These are phyloP conservation scores for Linyphia triangularis DNA, from an alignment of 2,888 invertebrate genomes.

Conservation along the genomic window DNA sequence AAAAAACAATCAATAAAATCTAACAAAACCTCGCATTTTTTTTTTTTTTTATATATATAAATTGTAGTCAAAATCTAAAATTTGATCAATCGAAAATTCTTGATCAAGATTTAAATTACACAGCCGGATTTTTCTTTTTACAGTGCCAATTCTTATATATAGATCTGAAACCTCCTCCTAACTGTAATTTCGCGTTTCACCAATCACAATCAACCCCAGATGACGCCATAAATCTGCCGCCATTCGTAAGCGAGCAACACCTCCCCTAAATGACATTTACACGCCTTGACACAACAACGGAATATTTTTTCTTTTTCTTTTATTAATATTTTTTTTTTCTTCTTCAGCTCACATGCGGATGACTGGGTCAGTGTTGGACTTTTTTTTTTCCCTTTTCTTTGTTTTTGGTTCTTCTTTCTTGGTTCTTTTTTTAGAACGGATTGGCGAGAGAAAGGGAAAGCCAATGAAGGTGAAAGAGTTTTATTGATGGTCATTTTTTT, in stretches of 20 bases:
- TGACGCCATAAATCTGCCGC: background rate
- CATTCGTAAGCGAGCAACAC: background rate
- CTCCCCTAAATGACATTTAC: background rate
- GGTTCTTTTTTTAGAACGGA: background rate
- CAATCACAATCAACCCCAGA: background rate
- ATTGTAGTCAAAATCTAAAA: no score
- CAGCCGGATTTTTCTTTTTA: no score
- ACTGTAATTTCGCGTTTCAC: background rate
- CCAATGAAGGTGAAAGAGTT: background rate
- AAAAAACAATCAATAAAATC: no score
- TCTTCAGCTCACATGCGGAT: background rate
- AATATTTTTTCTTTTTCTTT: background rate
- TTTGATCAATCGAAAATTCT: no score
- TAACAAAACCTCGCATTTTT: no score
- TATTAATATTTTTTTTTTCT: background rate
- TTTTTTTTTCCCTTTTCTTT: background rate
- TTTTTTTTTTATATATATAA: no score
- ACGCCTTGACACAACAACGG: background rate
- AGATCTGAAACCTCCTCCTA: background rate
- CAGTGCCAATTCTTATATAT: no score
- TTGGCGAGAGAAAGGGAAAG: background rate
- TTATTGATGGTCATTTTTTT: background rate
- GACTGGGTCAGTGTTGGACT: slow-evolving; percentile 15
- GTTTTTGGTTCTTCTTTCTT: background rate
- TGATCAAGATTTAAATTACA: no score